Percentiles rank a stretch among this genome's conserved stretches.
These are phyloP conservation scores for Danio choprae DNA, from an alignment of 2,797 vertebrate genomes.

Conservation along the genomic window DNA sequence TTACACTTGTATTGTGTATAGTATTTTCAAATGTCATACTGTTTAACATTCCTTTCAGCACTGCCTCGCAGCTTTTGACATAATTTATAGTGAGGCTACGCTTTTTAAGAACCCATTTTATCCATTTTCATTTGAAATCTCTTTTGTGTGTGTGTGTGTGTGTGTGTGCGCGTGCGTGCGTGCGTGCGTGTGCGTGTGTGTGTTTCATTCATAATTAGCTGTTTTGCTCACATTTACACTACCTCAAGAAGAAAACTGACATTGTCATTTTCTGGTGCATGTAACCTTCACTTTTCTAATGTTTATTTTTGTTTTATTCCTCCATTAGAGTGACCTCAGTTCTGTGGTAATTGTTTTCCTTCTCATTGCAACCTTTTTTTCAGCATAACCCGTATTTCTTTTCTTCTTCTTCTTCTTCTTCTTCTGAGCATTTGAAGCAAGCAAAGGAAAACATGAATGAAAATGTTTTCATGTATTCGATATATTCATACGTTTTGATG, in stretches of 20 bases:
- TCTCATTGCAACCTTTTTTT: conserved; percentile 86
- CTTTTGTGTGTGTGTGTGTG: conserved; percentile 55
- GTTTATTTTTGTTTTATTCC: conserved; percentile 92
- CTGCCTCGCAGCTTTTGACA: conserved; percentile 19
- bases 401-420: conserved; percentile 65
- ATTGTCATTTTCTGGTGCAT: conserved; percentile 89
- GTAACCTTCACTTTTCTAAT: conserved; percentile 95
- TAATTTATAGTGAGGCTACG: conserved; percentile 20
- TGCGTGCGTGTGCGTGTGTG: conserved; percentile 58
- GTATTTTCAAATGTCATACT: background rate
- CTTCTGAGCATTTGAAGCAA: conserved; percentile 74
- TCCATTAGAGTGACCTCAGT: conserved; percentile 99
- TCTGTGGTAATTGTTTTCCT: conserved; percentile 99
- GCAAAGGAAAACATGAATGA: conserved; percentile 80
- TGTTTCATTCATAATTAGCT: conserved; percentile 53
- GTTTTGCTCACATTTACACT: conserved; percentile 64
- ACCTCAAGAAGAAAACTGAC: conserved; percentile 42
- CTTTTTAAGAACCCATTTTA: conserved; percentile 37
- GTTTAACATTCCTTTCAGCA: conserved; percentile 37
- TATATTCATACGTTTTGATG: background rate
- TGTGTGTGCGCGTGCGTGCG: conserved; percentile 58
- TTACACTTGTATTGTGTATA: background rate
- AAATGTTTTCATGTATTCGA: conserved; percentile 69
- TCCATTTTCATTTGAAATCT: conserved; percentile 29
- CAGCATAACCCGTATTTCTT: conserved; percentile 69